These are phyloP conservation scores for Montipora cactus DNA, from an alignment of 64 coral and sea anemone genomes.

Conservation along the genomic window DNA sequence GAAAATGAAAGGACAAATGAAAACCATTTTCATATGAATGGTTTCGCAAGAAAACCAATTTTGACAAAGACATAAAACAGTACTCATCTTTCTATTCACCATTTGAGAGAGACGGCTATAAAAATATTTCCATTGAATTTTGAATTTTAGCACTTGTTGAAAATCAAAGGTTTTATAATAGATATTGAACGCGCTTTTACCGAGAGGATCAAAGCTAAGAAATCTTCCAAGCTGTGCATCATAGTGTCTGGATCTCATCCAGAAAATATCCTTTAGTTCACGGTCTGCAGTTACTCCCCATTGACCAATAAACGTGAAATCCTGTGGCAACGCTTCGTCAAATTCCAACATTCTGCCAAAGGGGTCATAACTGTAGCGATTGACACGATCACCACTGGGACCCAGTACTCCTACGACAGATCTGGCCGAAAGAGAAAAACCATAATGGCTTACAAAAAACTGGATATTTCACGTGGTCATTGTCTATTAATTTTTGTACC, in stretches of 20 bases:
- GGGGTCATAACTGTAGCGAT: conserved; percentile 78
- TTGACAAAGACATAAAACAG: no score
- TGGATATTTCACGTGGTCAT: neutral
- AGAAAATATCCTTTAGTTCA: conserved; percentile 61
- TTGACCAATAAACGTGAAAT: conserved; percentile 83
- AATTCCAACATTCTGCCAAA: conserved; percentile 64
- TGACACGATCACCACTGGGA: conserved; percentile 41
- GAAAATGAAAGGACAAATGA: no score
- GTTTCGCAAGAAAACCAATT: no score
- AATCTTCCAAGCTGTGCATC: conserved; percentile 85
- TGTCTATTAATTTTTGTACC: no score
- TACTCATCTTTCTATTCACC: no score
- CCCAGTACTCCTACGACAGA: conserved; percentile 66
- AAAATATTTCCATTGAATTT: neutral
- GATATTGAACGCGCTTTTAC: neutral
- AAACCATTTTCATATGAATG: no score
- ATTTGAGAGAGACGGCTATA: no score
- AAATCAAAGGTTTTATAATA: neutral
- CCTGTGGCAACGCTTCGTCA: conserved; percentile 51
- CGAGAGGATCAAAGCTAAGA: conserved; percentile 80
- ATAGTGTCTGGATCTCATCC: conserved; percentile 79
- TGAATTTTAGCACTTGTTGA: neutral
- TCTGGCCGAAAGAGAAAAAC: conserved; percentile 4
- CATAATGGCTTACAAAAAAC: neutral
- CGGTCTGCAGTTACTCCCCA: conserved; percentile 78